Evolutionary conservation across 2,888 invertebrate species (phyloP), one percentile per base, ranked within the genome.

Genomic region (Pammene aurita): DNA sequence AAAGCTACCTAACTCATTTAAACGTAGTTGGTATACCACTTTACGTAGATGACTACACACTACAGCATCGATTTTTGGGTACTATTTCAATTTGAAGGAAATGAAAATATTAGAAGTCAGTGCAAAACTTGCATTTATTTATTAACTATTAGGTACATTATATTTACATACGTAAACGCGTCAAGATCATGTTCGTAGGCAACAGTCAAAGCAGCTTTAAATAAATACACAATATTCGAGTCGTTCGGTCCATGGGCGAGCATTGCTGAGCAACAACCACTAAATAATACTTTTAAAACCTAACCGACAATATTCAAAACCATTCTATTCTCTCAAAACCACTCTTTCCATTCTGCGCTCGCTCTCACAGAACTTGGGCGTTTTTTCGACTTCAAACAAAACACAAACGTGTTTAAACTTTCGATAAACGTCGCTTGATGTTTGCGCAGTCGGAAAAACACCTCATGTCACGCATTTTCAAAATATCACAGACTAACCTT

Each of bases 161-260:
- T 90, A 91, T 90, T 91, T 92, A 92, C 90, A 90, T 88, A 87
- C 85, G 86, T 85, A 87, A 85, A 88, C 87, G 90, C 91, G 88
- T 89, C 86, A 90, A 89, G 87, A 90, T 90, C 90, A 87, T 83
- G 85, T 92, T 91, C 90, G 88, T 82, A 84, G 85, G 90, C 91
- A 92, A 92, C 91, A 90, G 89, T 92, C 92, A 88, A 88, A 88
- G 88, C 84, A 87, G 84, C 87, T 86, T 80, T 74, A 84, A 85
- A 85, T 87, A 87, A 88, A 87, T 88, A 86, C 85, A 85, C 81
- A 80, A 77, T 82, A 79, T 78, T 77, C 77, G 78, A 77, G 79
- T 75, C 74, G 73, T 71, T 72, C 68, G 69, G 61, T 78, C 73
- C 78, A 73, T 78, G 71, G 75, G 86, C 83, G 80, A 84, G 75